Conservation (phyloP, 2,113 vertebrate species). For the Chrysochloris asiatica region DNA sequence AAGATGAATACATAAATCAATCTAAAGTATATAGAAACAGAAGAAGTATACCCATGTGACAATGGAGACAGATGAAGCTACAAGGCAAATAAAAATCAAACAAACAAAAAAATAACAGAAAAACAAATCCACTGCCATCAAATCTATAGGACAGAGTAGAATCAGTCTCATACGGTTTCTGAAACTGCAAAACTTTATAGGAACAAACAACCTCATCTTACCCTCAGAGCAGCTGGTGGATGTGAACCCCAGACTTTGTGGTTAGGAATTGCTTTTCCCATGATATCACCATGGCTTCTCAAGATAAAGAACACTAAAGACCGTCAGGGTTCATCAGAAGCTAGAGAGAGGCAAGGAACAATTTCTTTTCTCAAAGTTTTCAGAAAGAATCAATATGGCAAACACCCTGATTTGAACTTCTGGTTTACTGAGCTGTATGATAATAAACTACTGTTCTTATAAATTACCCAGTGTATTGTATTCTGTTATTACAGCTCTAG, state of each 20-base stretch:
- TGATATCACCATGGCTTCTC: too few relatives aligned
- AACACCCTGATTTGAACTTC: not conserved
- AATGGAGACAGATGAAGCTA: not conserved
- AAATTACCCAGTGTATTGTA: not conserved
- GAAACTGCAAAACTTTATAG: too few relatives aligned
- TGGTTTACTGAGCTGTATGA: not conserved
- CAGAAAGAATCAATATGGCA: not conserved
- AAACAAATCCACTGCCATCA: too few relatives aligned
- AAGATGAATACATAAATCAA: not conserved
- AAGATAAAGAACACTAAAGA: not conserved
- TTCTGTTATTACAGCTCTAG: not conserved
- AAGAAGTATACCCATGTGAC: not conserved
- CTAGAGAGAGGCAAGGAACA: not conserved
- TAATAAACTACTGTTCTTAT: not conserved
- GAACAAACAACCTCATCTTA: too few relatives aligned
- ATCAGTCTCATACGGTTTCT: too few relatives aligned
- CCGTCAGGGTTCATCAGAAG: not conserved
- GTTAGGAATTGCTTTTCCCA: too few relatives aligned
- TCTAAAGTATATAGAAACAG: not conserved
- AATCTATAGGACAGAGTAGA: too few relatives aligned
- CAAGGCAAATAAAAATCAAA: too few relatives aligned
- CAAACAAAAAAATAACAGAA: too few relatives aligned
- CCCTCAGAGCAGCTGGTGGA: too few relatives aligned
- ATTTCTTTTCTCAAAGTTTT: not conserved
- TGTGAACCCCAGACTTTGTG: too few relatives aligned